Evolutionary conservation across 1,140 invertebrate genomes (phyloP), one percentile per base, ranked within the genome.

Genomic region (Oscheius sp.): DNA sequence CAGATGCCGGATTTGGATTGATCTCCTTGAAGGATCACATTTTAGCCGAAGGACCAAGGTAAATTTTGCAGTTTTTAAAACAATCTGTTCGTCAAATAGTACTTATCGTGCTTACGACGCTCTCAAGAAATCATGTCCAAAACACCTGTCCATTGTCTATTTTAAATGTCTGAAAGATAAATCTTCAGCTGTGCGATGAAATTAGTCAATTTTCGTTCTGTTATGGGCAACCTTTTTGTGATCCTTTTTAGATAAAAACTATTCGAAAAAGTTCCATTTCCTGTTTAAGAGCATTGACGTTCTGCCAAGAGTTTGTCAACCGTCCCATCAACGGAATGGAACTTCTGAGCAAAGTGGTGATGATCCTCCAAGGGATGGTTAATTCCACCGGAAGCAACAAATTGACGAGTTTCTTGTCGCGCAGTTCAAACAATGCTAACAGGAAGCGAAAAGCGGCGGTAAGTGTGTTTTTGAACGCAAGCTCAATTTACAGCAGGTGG

Each of bases 311-410:
- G 46, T 78, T 78, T 45, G 46, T 67, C 4, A 75, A 64, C 28
- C 75, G 69, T 15, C 75, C 59, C 23, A 46, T 67, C 34, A 75
- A 71, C 36, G 77, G 77, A 7, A 58, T 78, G 10, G 71, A 75
- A 18, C 36, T 78, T 15, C 59, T 78, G 23, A 71, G 77, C 26
- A 78, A 77, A 73, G 74, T 78, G 20, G 74, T 77, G 2, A 61
- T 77, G 28, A 62, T 78, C 32, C 62, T 78, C n/a, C 76, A 78
- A 59, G 76, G 75, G 42, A 78, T 78, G 38, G 76, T 78, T 1
- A 77, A 77, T 46, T 64, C 64, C 28, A 66, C 63, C 18, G 55
- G 59, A n/a, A 58, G 55, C 62, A 63, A 76, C 2, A 77, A 78
- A 71, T 63, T 78, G 26, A 75, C 75, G 13, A 76, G 72, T 63